These are phyloP conservation scores for Agrenia bidenticulata DNA, from an alignment of 2,888 invertebrate genomes.

Conservation along the genomic window DNA sequence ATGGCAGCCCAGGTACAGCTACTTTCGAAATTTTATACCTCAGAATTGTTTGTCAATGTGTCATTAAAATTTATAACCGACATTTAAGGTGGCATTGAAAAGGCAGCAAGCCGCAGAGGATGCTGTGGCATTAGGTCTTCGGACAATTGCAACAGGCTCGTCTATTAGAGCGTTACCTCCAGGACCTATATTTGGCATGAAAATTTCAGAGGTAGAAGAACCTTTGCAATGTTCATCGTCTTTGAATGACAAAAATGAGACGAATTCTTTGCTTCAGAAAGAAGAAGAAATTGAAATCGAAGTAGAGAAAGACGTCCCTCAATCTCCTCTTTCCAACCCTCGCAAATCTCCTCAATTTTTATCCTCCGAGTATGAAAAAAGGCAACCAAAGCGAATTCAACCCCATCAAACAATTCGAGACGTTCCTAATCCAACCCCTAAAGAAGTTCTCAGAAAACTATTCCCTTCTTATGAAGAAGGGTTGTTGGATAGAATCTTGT, in stretches of 20 bases:
- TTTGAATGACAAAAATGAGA: not conserved
- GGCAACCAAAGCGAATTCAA: too few species aligned
- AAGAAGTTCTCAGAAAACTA: constrained; percentile 48
- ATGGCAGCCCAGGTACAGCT: constrained; percentile 89
- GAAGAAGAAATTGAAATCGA: constrained; percentile 13
- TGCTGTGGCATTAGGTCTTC: constrained; percentile 87
- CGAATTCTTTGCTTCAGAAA: not conserved
- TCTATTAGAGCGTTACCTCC: constrained; percentile 74
- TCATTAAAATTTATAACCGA: constrained; percentile 14
- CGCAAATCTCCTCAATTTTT: too few species aligned
- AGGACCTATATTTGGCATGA: constrained; percentile 87
- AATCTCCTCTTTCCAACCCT: not conserved
- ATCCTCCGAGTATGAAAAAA: too few species aligned
- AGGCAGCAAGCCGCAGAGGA: constrained; percentile 96
- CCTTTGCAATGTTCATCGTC: constrained; percentile 10
- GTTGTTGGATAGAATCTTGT: constrained; percentile 48
- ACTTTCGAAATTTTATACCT: not conserved
- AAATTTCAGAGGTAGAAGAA: constrained; percentile 69
- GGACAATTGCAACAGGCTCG: constrained; percentile 78
- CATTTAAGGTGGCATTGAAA: constrained; percentile 81
- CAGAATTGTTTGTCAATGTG: too few species aligned
- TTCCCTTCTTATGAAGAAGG: constrained; percentile 51
- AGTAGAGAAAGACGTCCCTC: not conserved
- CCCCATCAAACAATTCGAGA: not conserved
- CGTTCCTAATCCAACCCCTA: constrained; percentile 28